A percentile compares a stretch with the other conserved stretches of the same genome.
These are phyloP conservation scores for Ypsolopha scabrella DNA, from an alignment of 2,888 invertebrate species.

Conservation along the genomic window DNA sequence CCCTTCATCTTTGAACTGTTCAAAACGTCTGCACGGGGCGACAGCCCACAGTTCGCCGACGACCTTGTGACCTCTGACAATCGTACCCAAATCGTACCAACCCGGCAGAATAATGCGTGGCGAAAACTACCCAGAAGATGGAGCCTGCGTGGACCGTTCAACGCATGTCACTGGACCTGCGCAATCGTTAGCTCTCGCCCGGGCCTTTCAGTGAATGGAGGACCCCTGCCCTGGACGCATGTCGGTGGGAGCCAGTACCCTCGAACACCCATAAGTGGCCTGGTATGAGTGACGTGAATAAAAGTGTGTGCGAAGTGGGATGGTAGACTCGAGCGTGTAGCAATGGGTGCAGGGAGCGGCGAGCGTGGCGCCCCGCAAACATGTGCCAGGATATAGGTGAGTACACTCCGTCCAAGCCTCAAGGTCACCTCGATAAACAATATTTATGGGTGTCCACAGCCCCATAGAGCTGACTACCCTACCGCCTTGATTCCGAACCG, in stretches of 20 bases:
- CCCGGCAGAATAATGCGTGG: conserved; percentile 37
- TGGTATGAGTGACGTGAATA: conserved; percentile 42
- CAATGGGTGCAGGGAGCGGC: conserved; percentile 52
- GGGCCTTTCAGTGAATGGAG: conserved; percentile 62
- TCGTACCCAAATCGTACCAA: conserved; percentile 23
- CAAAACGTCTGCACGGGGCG: no score
- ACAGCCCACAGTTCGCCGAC: conserved; percentile 6
- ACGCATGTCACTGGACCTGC: conserved; percentile 52
- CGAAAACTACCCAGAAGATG: conserved; percentile 29
- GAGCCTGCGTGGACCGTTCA: conserved; percentile 33
- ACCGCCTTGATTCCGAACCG: no score
- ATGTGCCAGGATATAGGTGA: conserved; percentile 60
- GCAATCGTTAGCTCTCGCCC: conserved; percentile 39
- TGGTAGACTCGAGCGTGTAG: conserved; percentile 42
- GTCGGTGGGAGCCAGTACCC: conserved; percentile 20
- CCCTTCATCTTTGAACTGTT: no score
- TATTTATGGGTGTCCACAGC: background rate
- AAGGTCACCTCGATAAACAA: conserved; percentile 29
- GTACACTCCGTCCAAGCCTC: conserved; percentile 16
- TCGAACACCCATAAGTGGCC: conserved; percentile 16
- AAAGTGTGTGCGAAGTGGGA: conserved; percentile 30
- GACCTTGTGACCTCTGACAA: conserved; percentile 62
- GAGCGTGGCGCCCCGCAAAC: conserved; percentile 52
- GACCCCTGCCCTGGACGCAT: conserved; percentile 30
- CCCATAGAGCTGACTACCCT: background rate